Conservation (phyloP, 1,140 invertebrate genomes). For the Bombus fervidus region DNA sequence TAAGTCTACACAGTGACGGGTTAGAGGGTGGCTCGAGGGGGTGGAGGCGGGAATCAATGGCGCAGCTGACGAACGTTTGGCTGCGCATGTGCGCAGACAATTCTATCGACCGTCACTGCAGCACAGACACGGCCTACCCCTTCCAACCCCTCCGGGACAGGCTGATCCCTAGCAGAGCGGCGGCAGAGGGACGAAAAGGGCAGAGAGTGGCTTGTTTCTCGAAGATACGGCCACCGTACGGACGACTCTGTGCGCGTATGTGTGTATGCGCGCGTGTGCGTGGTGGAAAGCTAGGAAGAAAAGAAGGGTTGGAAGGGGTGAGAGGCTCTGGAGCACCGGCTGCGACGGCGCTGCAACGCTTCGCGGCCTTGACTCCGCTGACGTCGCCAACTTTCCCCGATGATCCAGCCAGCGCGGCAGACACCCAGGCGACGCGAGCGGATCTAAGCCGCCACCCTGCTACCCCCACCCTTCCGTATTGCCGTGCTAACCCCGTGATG, state of each 20-base stretch:
- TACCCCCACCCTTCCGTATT: not conserved
- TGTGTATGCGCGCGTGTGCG: slow-evolving; percentile 10
- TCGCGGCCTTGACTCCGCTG: slow-evolving; percentile 78
- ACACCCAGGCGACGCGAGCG: slow-evolving; percentile 61
- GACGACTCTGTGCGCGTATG: not conserved
- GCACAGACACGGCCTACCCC: slow-evolving; percentile 80
- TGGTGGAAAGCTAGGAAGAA: slow-evolving; percentile 45
- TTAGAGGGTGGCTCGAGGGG: slow-evolving; percentile 32
- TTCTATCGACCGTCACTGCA: slow-evolving; percentile 80
- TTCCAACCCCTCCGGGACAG: slow-evolving; percentile 65
- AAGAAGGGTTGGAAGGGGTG: not conserved
- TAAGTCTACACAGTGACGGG: slow-evolving; percentile 71
- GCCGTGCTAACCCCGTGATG: not conserved
- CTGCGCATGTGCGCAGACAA: slow-evolving; percentile 80
- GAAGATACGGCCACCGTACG: slow-evolving; percentile 35
- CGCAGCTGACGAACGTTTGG: slow-evolving; percentile 79
- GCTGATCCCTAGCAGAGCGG: slow-evolving; percentile 61
- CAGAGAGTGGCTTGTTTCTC: slow-evolving; percentile 51
- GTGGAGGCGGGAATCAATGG: slow-evolving; percentile 75
- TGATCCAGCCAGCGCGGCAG: slow-evolving; percentile 61
- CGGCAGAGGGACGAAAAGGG: slow-evolving; percentile 6
- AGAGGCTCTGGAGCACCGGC: slow-evolving; percentile 32
- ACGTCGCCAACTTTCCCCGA: slow-evolving; percentile 71
- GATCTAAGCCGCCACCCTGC: slow-evolving; percentile 8
- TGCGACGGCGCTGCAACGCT: slow-evolving; percentile 65